phyloP scores from a whole-genome alignment of 2,888 invertebrate species.

The Diaprepes abbreviatus region DNA sequence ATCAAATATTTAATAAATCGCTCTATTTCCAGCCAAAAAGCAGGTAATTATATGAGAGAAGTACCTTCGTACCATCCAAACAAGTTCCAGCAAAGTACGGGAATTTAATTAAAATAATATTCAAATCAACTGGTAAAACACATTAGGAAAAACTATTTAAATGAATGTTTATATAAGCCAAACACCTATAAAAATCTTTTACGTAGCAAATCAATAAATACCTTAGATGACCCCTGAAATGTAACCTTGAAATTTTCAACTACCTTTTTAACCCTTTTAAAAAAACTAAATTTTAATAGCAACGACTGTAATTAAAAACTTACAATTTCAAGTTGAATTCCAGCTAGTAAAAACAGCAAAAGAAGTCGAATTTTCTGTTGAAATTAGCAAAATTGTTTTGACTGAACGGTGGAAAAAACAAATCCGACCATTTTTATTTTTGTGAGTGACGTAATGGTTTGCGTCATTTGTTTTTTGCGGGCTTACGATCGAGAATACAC shows the following conservation, averaged over 20 bases:
- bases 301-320: slow-evolving; percentile 8
- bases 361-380: slow-evolving; percentile 7
- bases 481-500: slow-evolving; percentile 8
- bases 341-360: neutral
- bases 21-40: too few species aligned
- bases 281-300: neutral
- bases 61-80: neutral
- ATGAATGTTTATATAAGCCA: slow-evolving; percentile 32
- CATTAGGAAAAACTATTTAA: slow-evolving; percentile 11
- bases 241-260: slow-evolving; percentile 47
- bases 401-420: slow-evolving; percentile 44
- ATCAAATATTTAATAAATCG: too few species aligned
- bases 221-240: slow-evolving; percentile 48
- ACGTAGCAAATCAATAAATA: slow-evolving; percentile 49
- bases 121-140: slow-evolving; percentile 21
- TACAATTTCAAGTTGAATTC: slow-evolving; percentile 22
- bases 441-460: slow-evolving; percentile 51
- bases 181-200: slow-evolving; percentile 36
- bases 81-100: neutral
- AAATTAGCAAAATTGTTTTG: slow-evolving; percentile 29
- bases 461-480: slow-evolving; percentile 46
- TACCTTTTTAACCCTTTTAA: slow-evolving; percentile 20
- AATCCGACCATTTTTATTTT: slow-evolving; percentile 51
- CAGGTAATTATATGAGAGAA: too few species aligned
- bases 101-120: neutral